Evolutionary conservation across 2,888 invertebrate genomes (phyloP).

Genomic region (Agriopis leucophaearia): DNA sequence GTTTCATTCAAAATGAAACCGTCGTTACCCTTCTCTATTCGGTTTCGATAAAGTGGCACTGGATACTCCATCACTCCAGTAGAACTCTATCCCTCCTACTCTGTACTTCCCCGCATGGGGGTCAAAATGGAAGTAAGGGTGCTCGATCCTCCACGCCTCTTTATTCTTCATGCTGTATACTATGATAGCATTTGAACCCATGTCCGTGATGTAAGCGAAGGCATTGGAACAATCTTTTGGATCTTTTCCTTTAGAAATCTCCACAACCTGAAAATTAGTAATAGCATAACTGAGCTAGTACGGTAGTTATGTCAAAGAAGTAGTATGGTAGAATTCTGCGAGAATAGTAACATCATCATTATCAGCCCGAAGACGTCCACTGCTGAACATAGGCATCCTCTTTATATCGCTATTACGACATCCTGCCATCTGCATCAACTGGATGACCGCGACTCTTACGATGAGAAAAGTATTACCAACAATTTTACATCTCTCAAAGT

Average conservation of each 20-base stretch:
- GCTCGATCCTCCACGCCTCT: constrained; percentile 91
- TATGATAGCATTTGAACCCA: constrained; percentile 90
- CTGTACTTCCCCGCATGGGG: constrained; percentile 90
- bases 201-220: constrained; percentile 91
- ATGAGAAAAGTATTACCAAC: background rate
- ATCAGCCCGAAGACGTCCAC: too few relatives aligned
- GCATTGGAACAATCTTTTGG: constrained; percentile 81
- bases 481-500: background rate
- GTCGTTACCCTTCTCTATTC: constrained; percentile 78
- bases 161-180: constrained; percentile 89
- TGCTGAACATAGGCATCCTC: too few relatives aligned
- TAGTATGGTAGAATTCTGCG: too few relatives aligned
- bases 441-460: background rate
- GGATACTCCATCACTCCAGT: constrained; percentile 93
- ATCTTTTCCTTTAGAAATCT: constrained; percentile 81
- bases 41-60: constrained; percentile 88
- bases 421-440: too few relatives aligned
- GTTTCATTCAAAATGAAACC: constrained; percentile 12
- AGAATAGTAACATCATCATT: too few relatives aligned
- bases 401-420: too few relatives aligned
- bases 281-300: too few relatives aligned
- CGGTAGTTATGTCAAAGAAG: too few relatives aligned
- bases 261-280: constrained; percentile 85
- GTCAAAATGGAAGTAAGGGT: constrained; percentile 92
- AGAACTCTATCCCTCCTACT: constrained; percentile 91